Conservation (phyloP, 2,888 invertebrate genomes). For the Adineta ricciae region DNA sequence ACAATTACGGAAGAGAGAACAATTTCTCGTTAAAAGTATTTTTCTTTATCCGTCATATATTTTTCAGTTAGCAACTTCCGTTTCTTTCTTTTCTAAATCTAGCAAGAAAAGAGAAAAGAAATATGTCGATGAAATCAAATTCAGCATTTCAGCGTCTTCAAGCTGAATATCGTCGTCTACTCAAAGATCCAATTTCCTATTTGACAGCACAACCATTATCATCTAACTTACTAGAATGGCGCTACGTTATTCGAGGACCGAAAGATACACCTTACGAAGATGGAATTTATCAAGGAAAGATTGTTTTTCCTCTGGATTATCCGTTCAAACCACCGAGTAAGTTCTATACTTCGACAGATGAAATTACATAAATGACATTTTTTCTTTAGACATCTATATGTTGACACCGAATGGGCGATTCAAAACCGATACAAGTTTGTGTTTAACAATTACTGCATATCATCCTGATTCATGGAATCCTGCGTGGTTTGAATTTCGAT, state of each 20-base stretch:
- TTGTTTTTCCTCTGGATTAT: constrained; percentile 88
- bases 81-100: neutral
- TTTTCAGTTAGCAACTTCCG: neutral
- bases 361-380: no score
- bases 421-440: constrained; percentile 57
- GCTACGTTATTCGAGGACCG: constrained; percentile 89
- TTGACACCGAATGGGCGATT: constrained; percentile 86
- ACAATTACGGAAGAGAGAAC: neutral
- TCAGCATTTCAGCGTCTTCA: constrained; percentile 70
- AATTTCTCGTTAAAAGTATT: neutral
- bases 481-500: no score
- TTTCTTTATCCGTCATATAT: neutral
- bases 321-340: constrained; percentile 78
- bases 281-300: constrained; percentile 81
- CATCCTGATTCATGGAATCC: constrained; percentile 99
- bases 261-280: constrained; percentile 55
- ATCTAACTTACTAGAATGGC: constrained; percentile 93
- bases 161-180: constrained; percentile 85
- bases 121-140: neutral
- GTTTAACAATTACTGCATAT: constrained; percentile 85
- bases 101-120: neutral
- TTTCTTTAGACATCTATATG: constrained; percentile 67
- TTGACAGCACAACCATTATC: constrained; percentile 86
- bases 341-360: neutral
- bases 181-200: constrained; percentile 90